phyloP scores from a whole-genome alignment of 1,140 invertebrate genomes.

The Melipona quadrifasciata region DNA sequence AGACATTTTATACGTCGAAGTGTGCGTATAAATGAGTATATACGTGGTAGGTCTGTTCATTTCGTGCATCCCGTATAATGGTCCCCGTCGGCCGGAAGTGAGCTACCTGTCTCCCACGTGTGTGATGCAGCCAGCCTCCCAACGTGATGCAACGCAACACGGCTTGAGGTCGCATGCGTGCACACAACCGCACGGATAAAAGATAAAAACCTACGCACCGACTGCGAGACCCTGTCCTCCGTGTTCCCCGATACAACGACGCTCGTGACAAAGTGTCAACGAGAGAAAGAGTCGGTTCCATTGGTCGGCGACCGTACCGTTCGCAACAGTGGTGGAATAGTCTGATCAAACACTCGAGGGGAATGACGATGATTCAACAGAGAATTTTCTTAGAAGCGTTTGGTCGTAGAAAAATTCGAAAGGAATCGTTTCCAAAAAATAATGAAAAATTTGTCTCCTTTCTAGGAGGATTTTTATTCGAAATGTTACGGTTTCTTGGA shows the following conservation, averaged over 20 bases:
- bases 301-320: not conserved
- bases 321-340: not conserved
- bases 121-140: constrained; percentile 78
- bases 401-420: no score
- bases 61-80: constrained; percentile 59
- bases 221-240: not conserved
- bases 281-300: not conserved
- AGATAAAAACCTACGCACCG: not conserved
- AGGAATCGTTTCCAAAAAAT: no score
- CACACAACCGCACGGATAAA: constrained; percentile 5
- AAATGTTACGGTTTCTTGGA: no score
- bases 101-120: constrained; percentile 81
- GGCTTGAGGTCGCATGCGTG: constrained; percentile 16
- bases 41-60: constrained; percentile 28
- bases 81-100: constrained; percentile 73
- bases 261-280: not conserved
- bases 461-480: no score
- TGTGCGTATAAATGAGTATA: not conserved
- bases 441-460: no score
- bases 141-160: constrained; percentile 38
- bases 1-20: no score
- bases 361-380: not conserved
- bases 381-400: not conserved
- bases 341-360: not conserved
- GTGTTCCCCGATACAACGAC: not conserved